A percentile compares a stretch with the other conserved stretches of the same genome.
Evolutionary conservation across 2,113 vertebrate species (phyloP).

Genomic region (Catharus fuscescens): DNA sequence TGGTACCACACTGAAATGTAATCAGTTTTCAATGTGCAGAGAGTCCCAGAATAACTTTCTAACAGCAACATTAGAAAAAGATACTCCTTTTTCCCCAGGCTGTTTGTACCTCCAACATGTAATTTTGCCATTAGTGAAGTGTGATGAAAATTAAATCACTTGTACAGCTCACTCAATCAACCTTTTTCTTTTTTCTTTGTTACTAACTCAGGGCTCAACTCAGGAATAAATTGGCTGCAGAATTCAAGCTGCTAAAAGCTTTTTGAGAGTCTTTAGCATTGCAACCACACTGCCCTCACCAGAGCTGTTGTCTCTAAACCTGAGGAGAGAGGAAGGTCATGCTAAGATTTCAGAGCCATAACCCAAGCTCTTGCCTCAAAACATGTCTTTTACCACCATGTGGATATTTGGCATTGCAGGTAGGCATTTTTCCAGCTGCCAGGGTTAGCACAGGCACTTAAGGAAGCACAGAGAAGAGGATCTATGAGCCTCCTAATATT

Average conservation of each 20-base stretch:
- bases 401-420: neutral
- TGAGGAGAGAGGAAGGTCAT: neutral
- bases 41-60: constrained; percentile 29
- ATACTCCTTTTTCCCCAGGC: neutral
- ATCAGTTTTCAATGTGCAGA: neutral
- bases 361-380: neutral
- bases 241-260: constrained; percentile 31
- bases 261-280: neutral
- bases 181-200: neutral
- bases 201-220: neutral
- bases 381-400: neutral
- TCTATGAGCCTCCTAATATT: neutral
- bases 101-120: constrained; percentile 6
- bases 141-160: constrained; percentile 40
- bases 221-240: neutral
- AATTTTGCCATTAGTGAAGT: constrained; percentile 45
- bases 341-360: neutral
- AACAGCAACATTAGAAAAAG: neutral
- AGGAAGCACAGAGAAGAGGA: neutral
- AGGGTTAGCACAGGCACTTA: neutral
- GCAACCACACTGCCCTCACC: neutral
- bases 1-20: neutral
- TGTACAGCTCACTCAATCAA: constrained; percentile 6
- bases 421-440: neutral
- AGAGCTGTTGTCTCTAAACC: neutral